Base-by-base conservation (phyloP, 2,888 invertebrate genomes). In the Drosophila histrio region DNA sequence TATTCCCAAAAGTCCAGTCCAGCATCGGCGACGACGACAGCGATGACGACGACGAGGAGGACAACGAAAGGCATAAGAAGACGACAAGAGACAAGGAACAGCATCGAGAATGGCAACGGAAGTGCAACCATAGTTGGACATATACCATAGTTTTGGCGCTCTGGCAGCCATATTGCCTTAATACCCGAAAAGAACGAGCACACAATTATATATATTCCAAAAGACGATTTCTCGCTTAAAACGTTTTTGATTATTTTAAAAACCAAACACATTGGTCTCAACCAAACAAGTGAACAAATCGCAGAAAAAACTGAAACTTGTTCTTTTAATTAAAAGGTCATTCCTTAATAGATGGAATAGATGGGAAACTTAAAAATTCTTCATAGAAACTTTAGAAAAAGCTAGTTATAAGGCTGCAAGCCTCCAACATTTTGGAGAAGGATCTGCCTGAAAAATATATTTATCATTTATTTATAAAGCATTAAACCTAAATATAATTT, bases 1-100 rank as follows among this genome's bases (percentile, higher is more conserved):
- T 83, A 83, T 83, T 85, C 88, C 88, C 83, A 66, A 83, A 83
- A 87, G 82, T 82, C 85, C 81, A 77, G 87, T 50, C 74, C 84
- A 80, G 87, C 80, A 72, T 54, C 68, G 73, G 53, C 61, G 34
- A 30, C 36, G 61, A 60, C 49, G 53, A 56, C 50, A 53, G 21
- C 52, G 28, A 13, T 49, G 36, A 26, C 22, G 30, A 36, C 13
- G 52, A 15, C 28, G 36, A 26, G 43, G 54, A 66, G 44, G 52
- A 24, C 50, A 39, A 19, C 58, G 39, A 41, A 26, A 56, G 72
- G 59, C 59, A 68, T 54, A 70, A 61, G 53, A 36, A 39, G 38
- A 39, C n/a, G 56, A 46, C 28, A 47, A 61, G 57, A 72, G 82
- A 71, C 83, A 77, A 57, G 62, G 57, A 60, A 44, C 38, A 49